These are phyloP conservation scores for Pseudococcus viburni DNA, from an alignment of 2,888 invertebrate genomes.

Conservation along the genomic window DNA sequence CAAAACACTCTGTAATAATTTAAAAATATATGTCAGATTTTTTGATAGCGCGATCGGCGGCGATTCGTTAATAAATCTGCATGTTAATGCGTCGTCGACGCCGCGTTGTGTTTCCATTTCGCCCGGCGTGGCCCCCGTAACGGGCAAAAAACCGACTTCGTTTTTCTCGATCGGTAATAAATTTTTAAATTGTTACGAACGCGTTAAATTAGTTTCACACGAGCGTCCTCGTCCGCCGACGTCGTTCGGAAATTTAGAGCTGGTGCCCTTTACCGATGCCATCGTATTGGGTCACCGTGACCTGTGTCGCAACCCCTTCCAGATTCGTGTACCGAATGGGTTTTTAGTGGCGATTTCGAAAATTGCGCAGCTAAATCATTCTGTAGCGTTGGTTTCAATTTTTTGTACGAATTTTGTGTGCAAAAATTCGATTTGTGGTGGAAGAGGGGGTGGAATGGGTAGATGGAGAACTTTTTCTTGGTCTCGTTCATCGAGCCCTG, in stretches of 20 bases:
- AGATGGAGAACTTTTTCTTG: too few relatives aligned
- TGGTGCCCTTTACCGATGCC: not conserved
- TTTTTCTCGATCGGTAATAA: not conserved
- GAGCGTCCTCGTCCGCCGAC: not conserved
- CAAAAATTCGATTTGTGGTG: too few relatives aligned
- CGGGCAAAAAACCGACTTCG: not conserved
- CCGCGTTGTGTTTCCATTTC: not conserved
- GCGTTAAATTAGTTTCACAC: slow-evolving; percentile 32
- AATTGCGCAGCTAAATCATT: too few relatives aligned
- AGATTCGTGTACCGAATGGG: too few relatives aligned
- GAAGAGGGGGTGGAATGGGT: too few relatives aligned
- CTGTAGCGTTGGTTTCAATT: too few relatives aligned
- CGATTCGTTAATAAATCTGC: slow-evolving; percentile 44
- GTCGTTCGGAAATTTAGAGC: slow-evolving; percentile 11
- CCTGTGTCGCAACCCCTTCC: too few relatives aligned
- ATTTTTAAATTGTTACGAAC: slow-evolving; percentile 17
- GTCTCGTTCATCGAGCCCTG: too few relatives aligned
- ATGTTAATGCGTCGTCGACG: slow-evolving; percentile 23
- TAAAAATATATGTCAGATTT: slow-evolving; percentile 35
- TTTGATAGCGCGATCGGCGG: slow-evolving; percentile 27
- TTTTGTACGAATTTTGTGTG: too few relatives aligned
- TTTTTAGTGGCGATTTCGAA: too few relatives aligned
- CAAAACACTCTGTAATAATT: slow-evolving; percentile 26
- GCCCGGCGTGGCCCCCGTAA: not conserved
- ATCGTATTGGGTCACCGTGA: too few relatives aligned